Percentiles rank a stretch among this genome's conserved stretches.
Conservation (phyloP, 2,888 invertebrate genomes). For the Pyrrhia umbra region DNA sequence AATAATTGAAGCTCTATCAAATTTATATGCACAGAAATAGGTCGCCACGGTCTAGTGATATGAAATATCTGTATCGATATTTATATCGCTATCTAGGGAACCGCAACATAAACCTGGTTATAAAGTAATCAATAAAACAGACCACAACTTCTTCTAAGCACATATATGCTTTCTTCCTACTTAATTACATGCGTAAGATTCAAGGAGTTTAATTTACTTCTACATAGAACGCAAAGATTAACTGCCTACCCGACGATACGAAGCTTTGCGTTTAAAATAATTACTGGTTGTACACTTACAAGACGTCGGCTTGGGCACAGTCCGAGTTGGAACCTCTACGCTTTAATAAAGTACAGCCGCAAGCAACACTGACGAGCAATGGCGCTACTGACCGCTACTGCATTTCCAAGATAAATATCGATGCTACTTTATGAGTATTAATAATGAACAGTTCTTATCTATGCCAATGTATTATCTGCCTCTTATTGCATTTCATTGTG, state of each 20-base stretch:
- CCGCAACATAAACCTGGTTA: neutral
- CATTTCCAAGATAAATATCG: constrained; percentile 64
- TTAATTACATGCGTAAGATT: constrained; percentile 33
- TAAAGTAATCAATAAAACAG: constrained; percentile 21
- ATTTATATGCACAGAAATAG: constrained; percentile 33
- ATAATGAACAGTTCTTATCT: constrained; percentile 47
- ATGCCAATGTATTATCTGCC: constrained; percentile 39
- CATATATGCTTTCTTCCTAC: constrained; percentile 13
- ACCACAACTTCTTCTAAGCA: neutral
- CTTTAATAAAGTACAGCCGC: constrained; percentile 66
- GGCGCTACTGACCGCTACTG: constrained; percentile 56
- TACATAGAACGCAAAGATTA: constrained; percentile 72
- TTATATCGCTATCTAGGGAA: constrained; percentile 17
- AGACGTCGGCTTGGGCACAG: constrained; percentile 50
- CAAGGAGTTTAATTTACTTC: constrained; percentile 62
- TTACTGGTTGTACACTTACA: constrained; percentile 71
- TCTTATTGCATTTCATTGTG: constrained; percentile 31
- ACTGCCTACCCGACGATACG: constrained; percentile 73
- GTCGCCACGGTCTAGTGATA: constrained; percentile 18
- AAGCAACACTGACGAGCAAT: constrained; percentile 53
- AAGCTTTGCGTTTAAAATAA: constrained; percentile 78
- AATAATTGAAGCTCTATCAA: constrained; percentile 23
- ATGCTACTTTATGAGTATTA: constrained; percentile 39
- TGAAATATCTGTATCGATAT: constrained; percentile 41
- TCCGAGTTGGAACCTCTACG: constrained; percentile 41